phyloP scores from a whole-genome alignment of 2,888 invertebrate genomes.

The Siphlonurus alternatus region DNA sequence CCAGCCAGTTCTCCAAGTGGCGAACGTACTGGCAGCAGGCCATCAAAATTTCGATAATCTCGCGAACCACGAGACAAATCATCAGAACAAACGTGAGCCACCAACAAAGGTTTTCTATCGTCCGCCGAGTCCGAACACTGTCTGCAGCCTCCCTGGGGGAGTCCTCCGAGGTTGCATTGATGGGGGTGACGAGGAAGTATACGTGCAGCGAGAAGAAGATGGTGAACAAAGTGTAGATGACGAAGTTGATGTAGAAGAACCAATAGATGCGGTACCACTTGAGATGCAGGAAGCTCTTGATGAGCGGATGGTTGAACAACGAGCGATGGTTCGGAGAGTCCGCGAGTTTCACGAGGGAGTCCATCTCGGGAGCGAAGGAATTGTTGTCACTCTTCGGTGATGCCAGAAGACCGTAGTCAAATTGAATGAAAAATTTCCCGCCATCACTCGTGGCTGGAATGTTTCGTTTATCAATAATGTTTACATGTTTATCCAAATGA shows the following conservation, averaged over 20 bases:
- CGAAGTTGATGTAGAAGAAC: constrained; percentile 53
- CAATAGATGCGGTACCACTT: constrained; percentile 66
- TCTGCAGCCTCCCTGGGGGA: too few relatives aligned
- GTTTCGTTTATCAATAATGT: constrained; percentile 45
- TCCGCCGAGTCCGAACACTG: too few relatives aligned
- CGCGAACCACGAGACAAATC: constrained; percentile 42
- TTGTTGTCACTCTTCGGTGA: too few relatives aligned
- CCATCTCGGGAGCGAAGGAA: constrained; percentile 53
- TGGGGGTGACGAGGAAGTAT: background rate
- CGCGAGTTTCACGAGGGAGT: constrained; percentile 54
- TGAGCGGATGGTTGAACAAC: constrained; percentile 50
- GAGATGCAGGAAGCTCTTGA: constrained; percentile 14
- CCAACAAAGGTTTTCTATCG: too few relatives aligned
- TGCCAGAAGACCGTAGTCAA: constrained; percentile 54
- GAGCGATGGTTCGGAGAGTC: constrained; percentile 46
- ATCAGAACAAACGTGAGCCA: constrained; percentile 30
- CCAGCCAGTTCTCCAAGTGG: constrained; percentile 58
- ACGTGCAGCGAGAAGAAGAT: constrained; percentile 44
- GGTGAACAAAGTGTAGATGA: constrained; percentile 52
- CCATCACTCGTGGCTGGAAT: constrained; percentile 48
- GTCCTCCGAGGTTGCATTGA: constrained; percentile 23
- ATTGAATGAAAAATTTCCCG: too few relatives aligned
- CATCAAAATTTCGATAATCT: constrained; percentile 51
- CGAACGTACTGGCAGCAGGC: constrained; percentile 47
- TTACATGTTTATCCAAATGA: constrained; percentile 56